Evolutionary conservation across 2,888 invertebrate species (phyloP).

Genomic region (Perizoma flavofasciatum): DNA sequence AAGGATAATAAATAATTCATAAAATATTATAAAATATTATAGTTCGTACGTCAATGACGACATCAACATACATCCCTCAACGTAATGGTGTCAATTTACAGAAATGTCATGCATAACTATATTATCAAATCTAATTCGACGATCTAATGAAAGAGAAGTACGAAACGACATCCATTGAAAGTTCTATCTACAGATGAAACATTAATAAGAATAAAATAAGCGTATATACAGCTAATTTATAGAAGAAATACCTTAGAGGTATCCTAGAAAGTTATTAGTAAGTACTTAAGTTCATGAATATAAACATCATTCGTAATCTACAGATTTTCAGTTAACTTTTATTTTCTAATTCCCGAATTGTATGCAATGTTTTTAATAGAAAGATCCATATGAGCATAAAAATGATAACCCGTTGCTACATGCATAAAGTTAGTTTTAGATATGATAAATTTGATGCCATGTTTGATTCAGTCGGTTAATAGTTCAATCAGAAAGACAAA

Average conservation of each 20-base stretch:
- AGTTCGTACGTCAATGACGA: too few species aligned
- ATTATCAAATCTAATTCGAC: slow-evolving; percentile 26
- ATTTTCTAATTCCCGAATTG: slow-evolving; percentile 2
- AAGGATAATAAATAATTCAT: too few species aligned
- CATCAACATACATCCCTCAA: too few species aligned
- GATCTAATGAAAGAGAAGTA: slow-evolving; percentile 29
- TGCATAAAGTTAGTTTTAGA: slow-evolving; percentile 18
- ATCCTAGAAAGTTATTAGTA: slow-evolving; percentile 22
- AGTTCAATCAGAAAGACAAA: slow-evolving; percentile 26
- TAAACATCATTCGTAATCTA: slow-evolving; percentile 4
- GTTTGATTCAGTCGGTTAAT: slow-evolving; percentile 22
- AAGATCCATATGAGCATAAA: slow-evolving; percentile 3
- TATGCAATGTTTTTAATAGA: slow-evolving; percentile 19
- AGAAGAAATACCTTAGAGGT: slow-evolving; percentile 18
- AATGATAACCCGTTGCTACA: slow-evolving; percentile 14
- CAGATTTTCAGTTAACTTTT: neutral
- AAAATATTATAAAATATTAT: too few species aligned
- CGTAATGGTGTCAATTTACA: too few species aligned
- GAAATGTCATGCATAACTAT: too few species aligned
- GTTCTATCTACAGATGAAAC: slow-evolving; percentile 52
- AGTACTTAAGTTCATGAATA: slow-evolving; percentile 12
- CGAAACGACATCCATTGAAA: slow-evolving; percentile 53
- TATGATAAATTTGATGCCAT: slow-evolving; percentile 16
- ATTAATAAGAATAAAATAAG: slow-evolving; percentile 41
- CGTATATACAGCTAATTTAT: slow-evolving; percentile 56